Base-by-base conservation (phyloP, 92 coral and sea anemone species). In the Montipora capitata region DNA sequence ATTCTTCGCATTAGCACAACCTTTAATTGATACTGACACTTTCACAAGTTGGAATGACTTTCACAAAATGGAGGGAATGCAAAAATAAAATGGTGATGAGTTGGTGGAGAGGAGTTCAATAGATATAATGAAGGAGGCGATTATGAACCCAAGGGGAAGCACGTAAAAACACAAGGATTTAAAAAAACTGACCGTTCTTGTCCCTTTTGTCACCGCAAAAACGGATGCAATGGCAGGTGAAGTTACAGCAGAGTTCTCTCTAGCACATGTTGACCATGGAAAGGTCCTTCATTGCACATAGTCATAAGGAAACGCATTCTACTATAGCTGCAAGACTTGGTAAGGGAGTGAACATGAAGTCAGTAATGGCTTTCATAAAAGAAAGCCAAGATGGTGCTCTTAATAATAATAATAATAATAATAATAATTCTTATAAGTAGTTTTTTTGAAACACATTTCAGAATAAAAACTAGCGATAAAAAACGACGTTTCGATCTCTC, bases 181-280 rank as follows among this genome's bases (percentile, higher is more conserved):
- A 27, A 54, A 56, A 68, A 82, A 45, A 89, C 89, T 44, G 81
- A 74, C 11, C 66, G 84, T 13, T 76, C 89, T 44, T 87, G 91
- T n/a, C 72, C 86, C 83, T 18, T 85, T 64, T 64, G 62, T 88
- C 49, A 88, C 87, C 3, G 39, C 83, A 52, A 88, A 80, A 27
- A 81, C 9, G 4, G 4, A 64, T 63, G 14, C 39, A 44, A 66
- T 52, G 4, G 81, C 92, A n/a, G 88, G 83, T 11, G 69, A 88
- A 59, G 92, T 88, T 13, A 6, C 51, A 35, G 82, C 83, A 17
- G 92, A 88, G 83, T 88, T 40, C 14, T 88, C 88, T 56, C 35
- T 88, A 16, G 42, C 14, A 10, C 92, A 88, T 17, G 83, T 81
- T 45, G 92, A 88, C 18, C 92, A 88, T 82, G 74, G 61, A 81